A percentile compares a stretch with the other conserved stretches of the same genome.
Conservation (phyloP, 2,113 vertebrate species). For the Aegotheles bennettii region DNA sequence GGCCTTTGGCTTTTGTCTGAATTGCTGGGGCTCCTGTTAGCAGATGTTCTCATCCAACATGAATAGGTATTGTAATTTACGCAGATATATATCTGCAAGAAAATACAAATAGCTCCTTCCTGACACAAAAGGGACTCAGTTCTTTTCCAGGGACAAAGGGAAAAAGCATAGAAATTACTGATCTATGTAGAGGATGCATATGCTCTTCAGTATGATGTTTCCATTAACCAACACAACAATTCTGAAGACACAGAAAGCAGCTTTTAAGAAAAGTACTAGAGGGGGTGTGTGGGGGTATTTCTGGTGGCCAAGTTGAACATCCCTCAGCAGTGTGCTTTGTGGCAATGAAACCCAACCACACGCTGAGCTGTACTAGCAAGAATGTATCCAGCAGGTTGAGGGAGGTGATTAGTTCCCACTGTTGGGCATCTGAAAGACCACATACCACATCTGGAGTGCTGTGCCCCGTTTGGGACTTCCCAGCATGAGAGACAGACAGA, state of each 20-base stretch:
- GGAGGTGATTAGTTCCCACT: background rate
- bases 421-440: background rate
- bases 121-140: background rate
- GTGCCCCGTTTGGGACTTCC: background rate
- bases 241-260: background rate
- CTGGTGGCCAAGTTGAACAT: background rate
- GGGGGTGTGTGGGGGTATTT: background rate
- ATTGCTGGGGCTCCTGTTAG: background rate
- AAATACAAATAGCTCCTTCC: background rate
- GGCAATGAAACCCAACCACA: background rate
- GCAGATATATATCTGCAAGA: background rate
- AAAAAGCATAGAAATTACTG: background rate
- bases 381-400: background rate
- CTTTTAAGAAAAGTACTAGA: background rate
- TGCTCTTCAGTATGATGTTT: background rate
- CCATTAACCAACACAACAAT: background rate
- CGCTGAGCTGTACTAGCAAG: background rate
- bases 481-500: background rate
- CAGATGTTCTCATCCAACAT: background rate
- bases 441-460: background rate
- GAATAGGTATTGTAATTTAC: background rate
- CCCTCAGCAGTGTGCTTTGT: background rate
- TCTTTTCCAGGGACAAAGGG: background rate
- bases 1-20: background rate
- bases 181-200: background rate